Evolutionary conservation across 2,797 vertebrate species (phyloP), one percentile per base, ranked within the genome.

Genomic region (Carduelis carduelis): DNA sequence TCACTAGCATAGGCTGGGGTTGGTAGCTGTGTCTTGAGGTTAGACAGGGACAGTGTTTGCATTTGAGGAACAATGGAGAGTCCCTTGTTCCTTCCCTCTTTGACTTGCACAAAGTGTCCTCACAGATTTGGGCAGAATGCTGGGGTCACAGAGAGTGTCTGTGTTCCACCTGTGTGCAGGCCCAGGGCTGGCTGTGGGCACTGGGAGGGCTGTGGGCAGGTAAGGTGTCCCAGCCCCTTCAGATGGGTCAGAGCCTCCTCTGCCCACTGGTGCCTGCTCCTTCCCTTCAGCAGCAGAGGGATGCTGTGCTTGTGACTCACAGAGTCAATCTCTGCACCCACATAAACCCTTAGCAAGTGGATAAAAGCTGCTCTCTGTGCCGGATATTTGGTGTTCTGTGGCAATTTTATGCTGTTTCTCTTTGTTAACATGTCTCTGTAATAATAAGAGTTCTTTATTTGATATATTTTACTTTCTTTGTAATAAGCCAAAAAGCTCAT

Each of bases 351-450:
- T 78, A 71, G 96, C 89, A 89, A 52, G 56, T 91, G 78, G 22
- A 6, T 8, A 63, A 69, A 72, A 91, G 96, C 96, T 96, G 95
- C 93, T 96, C 84, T 96, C 89, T 94, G 93, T 96, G 96, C 94
- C 16, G 5, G 86, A 39, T 97, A 32, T 95, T 96, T 79, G 22
- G 95, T 89, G 93, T 91, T 92, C 93, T 93, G 93, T 96, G 90
- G 94, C 75, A 91, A 76, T 91, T 96, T 66, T 89, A 89, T 88
- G 97, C 82, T 97, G 82, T n/a, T 97, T 95, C 90, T 96, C 64
- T 95, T 96, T 96, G 95, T 97, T 97, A 95, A 89, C 34, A 18
- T 79, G 95, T 95, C 82, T 96, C 60, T 95, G 88, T 97, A 95
- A 93, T 56, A 89, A 93, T 86, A 74, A 96, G 91, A 71, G 74